A percentile compares a stretch with the other conserved stretches of the same genome.
Evolutionary conservation across 1,140 invertebrate species (phyloP).

Genomic region (Proctacanthus coquilletti): DNA sequence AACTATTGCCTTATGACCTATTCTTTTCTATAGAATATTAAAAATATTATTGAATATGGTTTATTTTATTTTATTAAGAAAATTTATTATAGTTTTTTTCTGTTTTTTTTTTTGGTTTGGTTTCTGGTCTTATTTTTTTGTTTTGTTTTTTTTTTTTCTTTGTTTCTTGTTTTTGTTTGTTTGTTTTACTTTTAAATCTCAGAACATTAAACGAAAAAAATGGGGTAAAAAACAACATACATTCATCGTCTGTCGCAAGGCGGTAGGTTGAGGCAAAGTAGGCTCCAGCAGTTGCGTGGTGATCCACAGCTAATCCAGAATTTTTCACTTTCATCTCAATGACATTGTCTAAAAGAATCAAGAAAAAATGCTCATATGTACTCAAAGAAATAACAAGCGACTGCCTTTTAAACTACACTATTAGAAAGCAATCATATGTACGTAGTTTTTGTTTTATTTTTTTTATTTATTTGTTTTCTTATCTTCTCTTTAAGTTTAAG

Average conservation of each 20-base stretch:
- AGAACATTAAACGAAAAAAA: not conserved
- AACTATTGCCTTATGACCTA: too few species aligned
- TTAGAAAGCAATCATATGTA: too few species aligned
- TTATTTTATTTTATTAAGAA: not conserved
- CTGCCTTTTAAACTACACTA: too few species aligned
- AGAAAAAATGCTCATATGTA: too few species aligned
- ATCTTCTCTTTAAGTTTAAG: too few species aligned
- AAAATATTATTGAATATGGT: too few species aligned
- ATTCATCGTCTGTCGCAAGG: conserved; percentile 29
- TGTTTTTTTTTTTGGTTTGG: not conserved
- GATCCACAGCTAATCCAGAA: not conserved
- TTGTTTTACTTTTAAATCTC: not conserved
- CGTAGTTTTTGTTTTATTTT: too few species aligned
- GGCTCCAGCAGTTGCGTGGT: too few species aligned
- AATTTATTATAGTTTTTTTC: not conserved
- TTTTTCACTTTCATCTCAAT: conserved; percentile 20
- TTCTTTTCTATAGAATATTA: too few species aligned
- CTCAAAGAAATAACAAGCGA: too few species aligned
- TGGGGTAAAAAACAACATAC: conserved; percentile 16
- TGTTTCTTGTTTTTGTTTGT: not conserved
- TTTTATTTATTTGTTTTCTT: too few species aligned
- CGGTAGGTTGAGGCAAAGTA: conserved; percentile 28
- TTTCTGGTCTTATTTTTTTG: not conserved
- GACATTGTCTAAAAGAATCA: conserved; percentile 28
- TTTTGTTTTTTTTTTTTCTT: not conserved